These are phyloP conservation scores for Listrodromus nycthemerus DNA, from an alignment of 2,888 invertebrate species.

Conservation along the genomic window DNA sequence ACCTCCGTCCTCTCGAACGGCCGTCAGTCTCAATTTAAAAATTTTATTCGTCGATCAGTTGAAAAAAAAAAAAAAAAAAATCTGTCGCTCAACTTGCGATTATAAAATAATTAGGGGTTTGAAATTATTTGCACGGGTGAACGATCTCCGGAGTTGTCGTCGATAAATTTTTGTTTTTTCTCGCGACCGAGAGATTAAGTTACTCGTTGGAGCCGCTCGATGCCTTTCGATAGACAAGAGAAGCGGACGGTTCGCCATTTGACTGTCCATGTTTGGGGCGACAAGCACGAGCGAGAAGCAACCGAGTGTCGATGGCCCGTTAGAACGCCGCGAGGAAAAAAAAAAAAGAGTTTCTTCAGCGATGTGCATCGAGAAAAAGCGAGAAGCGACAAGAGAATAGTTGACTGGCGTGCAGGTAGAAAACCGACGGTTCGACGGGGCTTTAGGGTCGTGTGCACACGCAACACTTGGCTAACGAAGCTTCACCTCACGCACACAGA, in stretches of 20 bases:
- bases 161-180: conserved; percentile 10
- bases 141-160: conserved; percentile 16
- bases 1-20: conserved; percentile 5
- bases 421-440: conserved; percentile 45
- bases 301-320: conserved; percentile 17
- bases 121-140: conserved; percentile 9
- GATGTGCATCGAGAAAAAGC: conserved; percentile 57
- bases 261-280: conserved; percentile 35
- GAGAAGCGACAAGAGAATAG: conserved; percentile 37
- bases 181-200: neutral
- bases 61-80: too few relatives aligned
- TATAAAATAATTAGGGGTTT: neutral
- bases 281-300: conserved; percentile 21
- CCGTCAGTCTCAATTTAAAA: conserved; percentile 11
- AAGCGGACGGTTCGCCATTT: conserved; percentile 5
- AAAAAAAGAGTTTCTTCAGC: conserved; percentile 39
- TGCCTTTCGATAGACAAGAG: neutral
- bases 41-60: neutral
- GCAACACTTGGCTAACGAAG: conserved; percentile 62
- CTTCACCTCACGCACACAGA: conserved; percentile 37
- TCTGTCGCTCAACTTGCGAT: neutral
- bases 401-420: conserved; percentile 14
- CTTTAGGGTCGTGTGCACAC: conserved; percentile 67
- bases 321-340: neutral
- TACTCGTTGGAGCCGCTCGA: neutral